These are phyloP conservation scores for Lates calcarifer DNA, from an alignment of 2,113 vertebrate genomes.

Conservation along the genomic window DNA sequence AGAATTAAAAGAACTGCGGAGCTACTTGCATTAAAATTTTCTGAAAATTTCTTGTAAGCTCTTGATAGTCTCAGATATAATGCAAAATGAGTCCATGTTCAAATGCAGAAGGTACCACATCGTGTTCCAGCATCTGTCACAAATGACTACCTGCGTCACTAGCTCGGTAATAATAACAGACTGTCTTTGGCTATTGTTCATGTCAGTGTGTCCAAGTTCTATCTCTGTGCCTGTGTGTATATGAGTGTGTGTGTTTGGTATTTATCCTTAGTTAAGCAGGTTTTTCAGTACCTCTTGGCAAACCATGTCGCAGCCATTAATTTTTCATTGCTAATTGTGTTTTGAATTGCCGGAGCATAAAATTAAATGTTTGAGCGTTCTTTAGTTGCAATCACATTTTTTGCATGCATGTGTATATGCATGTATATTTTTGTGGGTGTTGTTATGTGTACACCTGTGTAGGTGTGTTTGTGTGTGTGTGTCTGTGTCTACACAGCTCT, in stretches of 20 bases:
- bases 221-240: not conserved
- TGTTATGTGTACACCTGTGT: slow-evolving; percentile 23
- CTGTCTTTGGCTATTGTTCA: slow-evolving; percentile 4
- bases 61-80: not conserved
- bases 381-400: slow-evolving; percentile 8
- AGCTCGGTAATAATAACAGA: slow-evolving; percentile 1
- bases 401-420: slow-evolving; percentile 1
- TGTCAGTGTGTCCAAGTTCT: not conserved
- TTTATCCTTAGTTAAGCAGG: slow-evolving; percentile 25
- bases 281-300: slow-evolving; percentile 23
- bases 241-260: not conserved
- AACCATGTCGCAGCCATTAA: not conserved
- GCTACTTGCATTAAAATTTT: not conserved
- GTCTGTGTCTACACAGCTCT: slow-evolving; percentile 34
- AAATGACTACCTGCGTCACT: not conserved
- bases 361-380: slow-evolving; percentile 18
- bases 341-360: slow-evolving; percentile 17
- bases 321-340: slow-evolving; percentile 28
- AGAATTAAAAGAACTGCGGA: not conserved
- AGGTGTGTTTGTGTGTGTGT: slow-evolving; percentile 16
- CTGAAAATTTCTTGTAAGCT: too few relatives aligned
- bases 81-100: not conserved
- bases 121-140: not conserved
- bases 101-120: not conserved
- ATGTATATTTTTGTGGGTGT: not conserved